Base-by-base conservation (phyloP, 2,888 invertebrate species). In the Apamea crenata region DNA sequence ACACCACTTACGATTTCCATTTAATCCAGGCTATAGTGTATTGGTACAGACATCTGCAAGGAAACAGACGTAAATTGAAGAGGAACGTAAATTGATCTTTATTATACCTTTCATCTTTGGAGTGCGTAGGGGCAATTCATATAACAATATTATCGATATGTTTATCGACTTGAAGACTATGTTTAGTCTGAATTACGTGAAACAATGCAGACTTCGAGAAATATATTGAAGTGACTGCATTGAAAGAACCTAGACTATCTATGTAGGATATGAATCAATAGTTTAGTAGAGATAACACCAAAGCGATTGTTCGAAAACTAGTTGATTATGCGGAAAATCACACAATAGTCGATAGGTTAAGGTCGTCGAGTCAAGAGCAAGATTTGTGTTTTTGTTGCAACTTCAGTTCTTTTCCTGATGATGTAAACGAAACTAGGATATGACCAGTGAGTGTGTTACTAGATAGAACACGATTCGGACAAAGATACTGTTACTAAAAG, bases 11-110 rank as follows among this genome's bases (percentile, higher is more conserved):
- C 78, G 63, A 76, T 84, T 72, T 47, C 71, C 32, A 12, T 83
- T 87, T 72, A 83, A 66, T 85, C 78, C 86, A 83, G 83, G 70
- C 67, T 75, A 73, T 76, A 81, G 68, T 79, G 77, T 84, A 83
- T 86, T 75, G 82, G 77, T 70, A 85, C 79, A 80, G 76, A 75
- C 81, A 88, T 78, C 86, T 89, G 90, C 40, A 89, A 88, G 66
- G 10, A 80, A 85, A 85, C 76, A 87, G 53, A 85, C 40, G n/a
- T 36, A 75, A 32, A 69, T 69, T 85, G 50, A 80, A 87, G 32
- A 36, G 50, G 12, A 36, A 36, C 36, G 6, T 36, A 36, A 72
- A 84, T 21, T 74, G 16, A 84, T 67, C 25, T 78, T 73, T 74
- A 77, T 84, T 74, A 59, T 74, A 67, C 47, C 53, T 59, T 77